phyloP scores from a whole-genome alignment of 1,140 invertebrate species.

The Vollenhovia emeryi region DNA sequence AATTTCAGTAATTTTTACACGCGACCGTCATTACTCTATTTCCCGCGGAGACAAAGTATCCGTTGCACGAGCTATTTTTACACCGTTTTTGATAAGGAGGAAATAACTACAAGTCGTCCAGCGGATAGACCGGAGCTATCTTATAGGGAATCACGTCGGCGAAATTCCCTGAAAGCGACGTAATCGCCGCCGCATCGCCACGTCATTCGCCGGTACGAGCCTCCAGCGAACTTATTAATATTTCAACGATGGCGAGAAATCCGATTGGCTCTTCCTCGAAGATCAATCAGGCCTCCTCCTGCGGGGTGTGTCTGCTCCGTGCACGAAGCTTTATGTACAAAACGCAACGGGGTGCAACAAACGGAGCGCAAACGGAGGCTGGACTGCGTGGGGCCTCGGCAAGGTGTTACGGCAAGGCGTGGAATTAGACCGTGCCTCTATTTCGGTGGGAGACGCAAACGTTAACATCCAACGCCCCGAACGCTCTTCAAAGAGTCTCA shows the following conservation, averaged over 20 bases:
- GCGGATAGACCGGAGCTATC: background rate
- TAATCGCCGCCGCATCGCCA: background rate
- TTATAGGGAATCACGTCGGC: background rate
- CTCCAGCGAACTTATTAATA: background rate
- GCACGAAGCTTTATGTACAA: conserved; percentile 5
- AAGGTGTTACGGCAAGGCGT: background rate
- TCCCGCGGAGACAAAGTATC: background rate
- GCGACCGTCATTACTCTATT: background rate
- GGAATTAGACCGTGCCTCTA: conserved; percentile 29
- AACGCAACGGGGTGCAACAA: conserved; percentile 7
- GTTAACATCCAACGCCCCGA: background rate
- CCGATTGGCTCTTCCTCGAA: background rate
- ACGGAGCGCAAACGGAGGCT: conserved; percentile 6
- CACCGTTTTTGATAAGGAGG: background rate
- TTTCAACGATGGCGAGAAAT: background rate
- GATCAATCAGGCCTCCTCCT: background rate
- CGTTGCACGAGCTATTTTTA: background rate
- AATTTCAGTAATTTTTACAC: background rate
- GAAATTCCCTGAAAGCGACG: background rate
- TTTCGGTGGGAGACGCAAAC: conserved; percentile 19
- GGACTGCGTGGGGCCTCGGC: background rate
- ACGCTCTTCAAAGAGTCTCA: background rate
- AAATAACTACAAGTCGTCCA: background rate
- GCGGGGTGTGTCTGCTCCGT: background rate
- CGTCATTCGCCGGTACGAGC: conserved; percentile 17